Evolutionary conservation across 2,797 vertebrate genomes (phyloP).

Genomic region (Notoglanidium macrostoma): DNA sequence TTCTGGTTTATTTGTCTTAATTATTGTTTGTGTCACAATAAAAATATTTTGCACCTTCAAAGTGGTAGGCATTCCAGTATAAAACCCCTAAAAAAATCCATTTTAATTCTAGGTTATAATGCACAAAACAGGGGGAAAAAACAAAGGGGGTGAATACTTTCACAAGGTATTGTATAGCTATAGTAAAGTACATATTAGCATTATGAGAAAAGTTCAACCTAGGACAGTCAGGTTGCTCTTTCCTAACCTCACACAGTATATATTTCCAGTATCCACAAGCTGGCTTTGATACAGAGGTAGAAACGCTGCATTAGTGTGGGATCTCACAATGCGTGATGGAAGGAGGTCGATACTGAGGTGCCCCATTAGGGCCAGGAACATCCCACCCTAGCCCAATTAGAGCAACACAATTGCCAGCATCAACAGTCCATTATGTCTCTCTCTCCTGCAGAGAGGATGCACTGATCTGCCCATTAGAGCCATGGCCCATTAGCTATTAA

Average conservation of each 20-base stretch:
- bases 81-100: no score
- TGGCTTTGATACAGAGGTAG: slow-evolving; percentile 46
- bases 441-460: slow-evolving; percentile 65
- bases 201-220: slow-evolving; percentile 19
- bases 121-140: no score
- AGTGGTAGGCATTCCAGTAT: no score
- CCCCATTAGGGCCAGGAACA: slow-evolving; percentile 54
- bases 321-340: slow-evolving; percentile 47
- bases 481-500: slow-evolving; percentile 61
- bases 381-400: slow-evolving; percentile 69
- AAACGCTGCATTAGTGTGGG: slow-evolving; percentile 43
- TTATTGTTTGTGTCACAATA: no score
- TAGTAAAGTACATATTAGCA: not conserved
- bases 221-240: slow-evolving; percentile 20
- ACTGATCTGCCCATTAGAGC: slow-evolving; percentile 74
- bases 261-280: slow-evolving; percentile 20
- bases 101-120: no score
- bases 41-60: no score
- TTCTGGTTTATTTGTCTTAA: no score
- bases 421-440: slow-evolving; percentile 71
- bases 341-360: slow-evolving; percentile 53
- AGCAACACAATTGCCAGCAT: slow-evolving; percentile 63
- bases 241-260: slow-evolving; percentile 18
- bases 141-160: no score
- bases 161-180: no score